These are phyloP conservation scores for Colletes gigas DNA, from an alignment of 1,140 invertebrate species.

Conservation along the genomic window DNA sequence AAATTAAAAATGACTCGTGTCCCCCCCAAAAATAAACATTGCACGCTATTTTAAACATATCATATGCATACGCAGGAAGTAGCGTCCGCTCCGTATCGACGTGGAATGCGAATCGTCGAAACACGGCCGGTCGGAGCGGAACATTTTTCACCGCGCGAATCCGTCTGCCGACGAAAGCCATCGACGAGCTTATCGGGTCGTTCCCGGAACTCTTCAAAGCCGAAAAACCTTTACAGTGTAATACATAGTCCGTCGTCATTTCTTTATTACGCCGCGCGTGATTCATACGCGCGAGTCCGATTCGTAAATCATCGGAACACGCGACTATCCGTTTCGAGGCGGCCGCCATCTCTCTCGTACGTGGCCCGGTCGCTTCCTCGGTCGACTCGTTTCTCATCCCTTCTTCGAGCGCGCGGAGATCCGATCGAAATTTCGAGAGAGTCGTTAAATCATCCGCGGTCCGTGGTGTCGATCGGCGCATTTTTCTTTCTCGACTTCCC, in stretches of 20 bases:
- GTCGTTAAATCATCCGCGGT: slow-evolving; percentile 63
- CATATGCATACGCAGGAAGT: too few relatives aligned
- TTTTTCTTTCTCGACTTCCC: slow-evolving; percentile 50
- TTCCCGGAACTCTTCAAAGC: slow-evolving; percentile 42
- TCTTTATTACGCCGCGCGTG: slow-evolving; percentile 60
- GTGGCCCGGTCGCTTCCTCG: background rate
- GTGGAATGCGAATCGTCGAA: background rate
- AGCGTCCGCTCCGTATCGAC: too few relatives aligned
- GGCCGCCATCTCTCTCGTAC: slow-evolving; percentile 9
- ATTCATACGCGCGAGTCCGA: slow-evolving; percentile 56
- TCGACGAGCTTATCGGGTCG: background rate
- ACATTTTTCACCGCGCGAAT: slow-evolving; percentile 20
- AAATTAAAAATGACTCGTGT: too few relatives aligned
- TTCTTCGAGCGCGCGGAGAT: slow-evolving; percentile 20
- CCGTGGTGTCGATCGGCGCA: slow-evolving; percentile 55
- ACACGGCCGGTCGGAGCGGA: slow-evolving; percentile 4
- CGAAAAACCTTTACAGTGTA: slow-evolving; percentile 33
- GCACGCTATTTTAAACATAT: too few relatives aligned
- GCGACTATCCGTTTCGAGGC: slow-evolving; percentile 54
- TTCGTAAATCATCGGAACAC: slow-evolving; percentile 62
- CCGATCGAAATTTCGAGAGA: slow-evolving; percentile 63
- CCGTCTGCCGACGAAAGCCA: background rate
- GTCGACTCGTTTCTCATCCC: slow-evolving; percentile 25
- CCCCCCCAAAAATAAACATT: too few relatives aligned
- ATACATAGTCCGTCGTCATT: slow-evolving; percentile 49